These are phyloP conservation scores for Muntiacus reevesi DNA, from an alignment of 2,113 vertebrate species.

Conservation along the genomic window DNA sequence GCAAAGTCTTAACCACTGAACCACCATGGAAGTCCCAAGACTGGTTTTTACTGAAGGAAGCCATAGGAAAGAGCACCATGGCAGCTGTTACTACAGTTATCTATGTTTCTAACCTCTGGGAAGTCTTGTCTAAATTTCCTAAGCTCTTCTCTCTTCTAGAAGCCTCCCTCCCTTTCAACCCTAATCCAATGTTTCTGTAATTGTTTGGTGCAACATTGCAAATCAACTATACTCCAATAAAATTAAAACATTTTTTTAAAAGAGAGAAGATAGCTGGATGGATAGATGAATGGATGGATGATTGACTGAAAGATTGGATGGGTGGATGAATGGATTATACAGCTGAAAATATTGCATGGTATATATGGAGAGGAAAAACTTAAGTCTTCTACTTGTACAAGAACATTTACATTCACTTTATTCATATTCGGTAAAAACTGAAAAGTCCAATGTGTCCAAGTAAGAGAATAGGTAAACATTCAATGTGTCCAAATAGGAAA, in stretches of 20 bases:
- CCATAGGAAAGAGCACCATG: neutral
- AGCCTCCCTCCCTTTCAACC: neutral
- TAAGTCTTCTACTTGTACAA: neutral
- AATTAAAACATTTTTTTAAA: neutral
- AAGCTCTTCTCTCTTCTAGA: neutral
- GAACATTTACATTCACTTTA: neutral
- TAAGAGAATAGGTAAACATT: neutral
- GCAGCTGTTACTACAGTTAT: neutral
- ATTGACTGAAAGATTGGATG: neutral
- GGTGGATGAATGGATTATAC: neutral
- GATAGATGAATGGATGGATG: neutral
- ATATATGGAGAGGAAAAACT: neutral
- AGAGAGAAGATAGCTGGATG: neutral
- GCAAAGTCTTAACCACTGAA: neutral
- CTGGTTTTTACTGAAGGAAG: neutral
- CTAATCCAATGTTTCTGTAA: neutral
- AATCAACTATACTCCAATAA: neutral
- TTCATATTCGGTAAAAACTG: neutral
- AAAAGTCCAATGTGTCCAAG: neutral
- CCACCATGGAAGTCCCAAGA: neutral
- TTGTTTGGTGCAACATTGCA: neutral
- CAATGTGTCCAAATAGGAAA: neutral
- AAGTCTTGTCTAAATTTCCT: neutral
- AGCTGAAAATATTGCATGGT: neutral
- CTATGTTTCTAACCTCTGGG: neutral